These are phyloP conservation scores for Zosterops borbonicus DNA, from an alignment of 2,113 vertebrate genomes.

Conservation along the genomic window DNA sequence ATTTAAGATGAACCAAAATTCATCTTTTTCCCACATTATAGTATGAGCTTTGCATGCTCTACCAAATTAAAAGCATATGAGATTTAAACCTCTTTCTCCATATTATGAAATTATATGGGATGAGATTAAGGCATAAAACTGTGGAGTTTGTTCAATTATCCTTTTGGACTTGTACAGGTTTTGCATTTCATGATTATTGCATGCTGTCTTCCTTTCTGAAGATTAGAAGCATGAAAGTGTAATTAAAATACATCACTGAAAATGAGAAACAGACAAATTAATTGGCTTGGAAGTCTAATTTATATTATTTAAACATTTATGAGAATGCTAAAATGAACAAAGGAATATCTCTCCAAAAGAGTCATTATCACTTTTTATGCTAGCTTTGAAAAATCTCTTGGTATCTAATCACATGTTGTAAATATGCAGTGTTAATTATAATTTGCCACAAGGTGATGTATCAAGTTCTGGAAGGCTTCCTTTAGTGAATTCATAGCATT, in stretches of 20 bases:
- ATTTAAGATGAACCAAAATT: background rate
- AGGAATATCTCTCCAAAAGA: constrained; percentile 32
- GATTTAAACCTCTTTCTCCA: background rate
- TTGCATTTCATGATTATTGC: background rate
- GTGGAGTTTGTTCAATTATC: background rate
- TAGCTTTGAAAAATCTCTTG: constrained; percentile 51
- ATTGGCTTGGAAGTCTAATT: constrained; percentile 57
- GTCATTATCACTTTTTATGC: constrained; percentile 49
- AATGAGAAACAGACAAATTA: constrained; percentile 66
- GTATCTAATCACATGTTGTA: constrained; percentile 43
- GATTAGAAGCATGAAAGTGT: background rate
- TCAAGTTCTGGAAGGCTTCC: constrained; percentile 1
- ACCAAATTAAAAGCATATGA: background rate
- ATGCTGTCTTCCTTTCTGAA: background rate
- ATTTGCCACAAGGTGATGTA: constrained; percentile 15
- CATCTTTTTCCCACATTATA: background rate
- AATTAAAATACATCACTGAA: constrained; percentile 59
- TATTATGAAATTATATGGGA: background rate
- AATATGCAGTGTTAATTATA: constrained; percentile 60
- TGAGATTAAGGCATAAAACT: background rate
- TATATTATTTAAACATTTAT: constrained; percentile 70
- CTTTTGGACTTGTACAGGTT: background rate
- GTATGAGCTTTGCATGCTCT: background rate
- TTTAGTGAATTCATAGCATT: background rate
- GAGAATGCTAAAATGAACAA: constrained; percentile 49